Base-by-base conservation (phyloP, 2,113 vertebrate species). In the Oreochromis niloticus region DNA sequence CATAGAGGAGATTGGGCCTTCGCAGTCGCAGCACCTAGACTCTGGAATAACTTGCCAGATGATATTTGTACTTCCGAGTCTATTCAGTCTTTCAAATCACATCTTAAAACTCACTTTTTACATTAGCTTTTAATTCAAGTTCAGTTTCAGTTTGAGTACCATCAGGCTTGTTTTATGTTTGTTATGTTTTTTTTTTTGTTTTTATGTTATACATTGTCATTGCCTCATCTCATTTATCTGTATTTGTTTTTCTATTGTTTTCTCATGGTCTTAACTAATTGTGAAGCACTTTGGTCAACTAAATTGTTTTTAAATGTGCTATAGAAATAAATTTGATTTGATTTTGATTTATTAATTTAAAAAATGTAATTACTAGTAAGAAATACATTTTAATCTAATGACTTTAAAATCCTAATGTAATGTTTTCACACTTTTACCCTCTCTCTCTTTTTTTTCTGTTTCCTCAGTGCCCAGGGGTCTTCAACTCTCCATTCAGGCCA, bases 401-500 rank as follows among this genome's bases (percentile, higher is more conserved):
- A 85, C 57, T 80, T 48, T 68, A 68, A 6, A 30, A 48, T 48
- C 9, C 17, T 32, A 19, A 50, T 75, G 24, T 27, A 52, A 39
- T 32, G 8, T 56, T 73, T 73, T 81, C 10, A 55, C 3, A 19
- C 2, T n/a, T 46, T 39, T 54, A 85, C 61, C 24, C 32, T 84
- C 8, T 41, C 57, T 57, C 43, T 63, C 19, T 84, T 88, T 16
- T 27, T 83, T 56, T 81, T 91, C 13, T 82, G 50, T 63, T 82
- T 48, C 89, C 85, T 61, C 59, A 99, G 98, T 86, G 97, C 94
- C 95, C 98, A 93, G 98, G 98, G 34, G 80, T 99, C 52, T 99
- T 97, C 90, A 99, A 98, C 88, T 99, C 98, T 0, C 98, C 98
- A 1, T 98, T 97, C 93, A 97, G 95, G 88, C 89, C 91, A 46